phyloP scores from a whole-genome alignment of 37 sponge, comb jelly and placozoan genomes.

The Theonella swinhoei region DNA sequence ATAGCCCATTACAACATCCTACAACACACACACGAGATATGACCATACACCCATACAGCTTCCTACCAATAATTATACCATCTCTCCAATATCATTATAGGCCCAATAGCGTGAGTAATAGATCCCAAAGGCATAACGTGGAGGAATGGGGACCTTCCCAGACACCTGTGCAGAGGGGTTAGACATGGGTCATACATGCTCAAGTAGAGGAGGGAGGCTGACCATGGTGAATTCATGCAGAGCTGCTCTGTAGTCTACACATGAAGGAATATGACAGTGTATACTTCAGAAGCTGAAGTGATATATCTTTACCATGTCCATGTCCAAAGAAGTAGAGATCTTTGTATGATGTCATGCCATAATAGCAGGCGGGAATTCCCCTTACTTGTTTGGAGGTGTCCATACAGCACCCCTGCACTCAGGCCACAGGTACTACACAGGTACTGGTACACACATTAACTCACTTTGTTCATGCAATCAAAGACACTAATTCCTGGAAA shows the following conservation, averaged over 20 bases:
- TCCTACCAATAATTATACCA: conserved; percentile 20
- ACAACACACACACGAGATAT: neutral
- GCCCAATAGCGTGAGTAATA: conserved; percentile 87
- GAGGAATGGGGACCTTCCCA: conserved; percentile 70
- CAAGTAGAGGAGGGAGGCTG: neutral
- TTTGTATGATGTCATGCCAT: conserved; percentile 19
- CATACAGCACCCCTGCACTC: conserved; percentile 61
- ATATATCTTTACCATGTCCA: conserved; percentile 59
- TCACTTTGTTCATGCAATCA: conserved; percentile 41
- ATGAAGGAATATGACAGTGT: neutral
- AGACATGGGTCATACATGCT: neutral
- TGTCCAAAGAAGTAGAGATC: conserved; percentile 85
- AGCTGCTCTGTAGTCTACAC: conserved; percentile 41
- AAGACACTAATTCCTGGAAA: conserved; percentile 32
- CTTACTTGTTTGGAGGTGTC: neutral
- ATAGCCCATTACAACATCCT: conserved; percentile 60
- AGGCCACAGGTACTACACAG: neutral
- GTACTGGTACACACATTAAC: too few relatives aligned
- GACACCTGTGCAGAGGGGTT: conserved; percentile 36
- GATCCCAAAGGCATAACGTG: conserved; percentile 78
- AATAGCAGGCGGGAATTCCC: conserved; percentile 51
- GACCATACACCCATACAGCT: neutral
- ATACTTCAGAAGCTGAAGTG: neutral
- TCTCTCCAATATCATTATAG: conserved; percentile 66
- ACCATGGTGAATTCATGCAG: conserved; percentile 51